Evolutionary conservation across 2,113 vertebrate genomes (phyloP), one percentile per base, ranked within the genome.

Genomic region (Stictonetta naevosa): DNA sequence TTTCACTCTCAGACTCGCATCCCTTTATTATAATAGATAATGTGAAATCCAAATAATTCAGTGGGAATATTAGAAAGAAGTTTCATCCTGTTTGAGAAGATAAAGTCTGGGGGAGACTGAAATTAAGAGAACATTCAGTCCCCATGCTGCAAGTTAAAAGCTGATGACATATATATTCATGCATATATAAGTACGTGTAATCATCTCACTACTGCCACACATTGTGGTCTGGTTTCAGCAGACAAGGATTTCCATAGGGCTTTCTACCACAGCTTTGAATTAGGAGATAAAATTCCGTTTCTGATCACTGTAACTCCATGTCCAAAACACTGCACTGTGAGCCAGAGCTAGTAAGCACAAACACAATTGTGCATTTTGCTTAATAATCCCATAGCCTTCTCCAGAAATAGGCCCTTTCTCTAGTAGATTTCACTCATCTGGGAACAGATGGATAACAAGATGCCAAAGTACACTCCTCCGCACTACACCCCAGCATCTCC

Each of bases 121-220:
- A 90, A 50, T 40, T 62, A 38, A n/a, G 76, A 58, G 53, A 93
- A 76, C 31, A 74, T 53, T 86, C 50, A 58, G 44, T 88, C 36
- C 7, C 13, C 12, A 13, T 26, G 17, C 38, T 58, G 44, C 72
- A 83, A n/a, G 28, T 59, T 75, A 33, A 55, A 46, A 86, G 19
- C 19, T 59, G 50, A 53, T 86, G 63, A 53, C 18, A 5, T 28
- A 76, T 42, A 59, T 53, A 67, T 79, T 84, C 50, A 60, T 36
- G 25, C 2, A 1, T 66, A 19, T 38, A 14, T 7, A 12, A 4
- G 42, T 25, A 88, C 67, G n/a, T 0, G 0, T 48, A 81, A 33
- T 63, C 69, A 33, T 46, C 56, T 78, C 55, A 71, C 36, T 63
- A 11, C 33, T 86, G 40, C 52, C n/a, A 59, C 16, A 13, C 6